phyloP scores from a whole-genome alignment of 2,113 vertebrate genomes.

The Budorcas taxicolor region DNA sequence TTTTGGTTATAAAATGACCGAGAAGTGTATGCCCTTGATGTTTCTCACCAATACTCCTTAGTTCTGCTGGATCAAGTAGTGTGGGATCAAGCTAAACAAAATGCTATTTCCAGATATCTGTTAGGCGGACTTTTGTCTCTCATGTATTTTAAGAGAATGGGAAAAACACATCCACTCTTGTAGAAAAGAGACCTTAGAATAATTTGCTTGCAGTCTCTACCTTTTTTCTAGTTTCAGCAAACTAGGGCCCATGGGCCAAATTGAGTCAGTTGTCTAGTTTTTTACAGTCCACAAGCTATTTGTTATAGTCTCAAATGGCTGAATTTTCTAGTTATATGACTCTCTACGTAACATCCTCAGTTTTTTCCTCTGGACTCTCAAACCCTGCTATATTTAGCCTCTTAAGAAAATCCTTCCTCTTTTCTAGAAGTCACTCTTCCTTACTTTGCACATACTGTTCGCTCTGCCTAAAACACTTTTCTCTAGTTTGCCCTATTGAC shows the following conservation, averaged over 20 bases:
- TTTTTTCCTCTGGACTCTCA: neutral
- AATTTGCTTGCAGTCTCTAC: neutral
- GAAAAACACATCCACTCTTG: constrained; percentile 38
- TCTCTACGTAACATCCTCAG: neutral
- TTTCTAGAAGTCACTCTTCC: neutral
- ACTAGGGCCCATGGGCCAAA: neutral
- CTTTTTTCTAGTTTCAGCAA: constrained; percentile 41
- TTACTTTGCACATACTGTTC: neutral
- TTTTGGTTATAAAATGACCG: neutral
- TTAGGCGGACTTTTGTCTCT: constrained; percentile 10
- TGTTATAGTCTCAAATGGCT: neutral
- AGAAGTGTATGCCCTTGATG: neutral
- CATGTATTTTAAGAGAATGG: constrained; percentile 3
- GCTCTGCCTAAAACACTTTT: neutral
- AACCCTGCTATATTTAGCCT: neutral
- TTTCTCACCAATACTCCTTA: neutral
- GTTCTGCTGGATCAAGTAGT: neutral
- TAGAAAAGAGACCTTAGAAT: neutral
- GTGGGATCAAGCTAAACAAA: constrained; percentile 38
- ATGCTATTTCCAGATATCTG: constrained; percentile 51
- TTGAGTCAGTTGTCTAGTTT: neutral
- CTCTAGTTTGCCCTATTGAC: neutral
- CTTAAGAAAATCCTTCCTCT: neutral
- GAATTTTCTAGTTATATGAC: neutral
- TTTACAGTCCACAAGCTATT: neutral